phyloP scores from a whole-genome alignment of 2,113 vertebrate genomes.

The Chrysemys picta region DNA sequence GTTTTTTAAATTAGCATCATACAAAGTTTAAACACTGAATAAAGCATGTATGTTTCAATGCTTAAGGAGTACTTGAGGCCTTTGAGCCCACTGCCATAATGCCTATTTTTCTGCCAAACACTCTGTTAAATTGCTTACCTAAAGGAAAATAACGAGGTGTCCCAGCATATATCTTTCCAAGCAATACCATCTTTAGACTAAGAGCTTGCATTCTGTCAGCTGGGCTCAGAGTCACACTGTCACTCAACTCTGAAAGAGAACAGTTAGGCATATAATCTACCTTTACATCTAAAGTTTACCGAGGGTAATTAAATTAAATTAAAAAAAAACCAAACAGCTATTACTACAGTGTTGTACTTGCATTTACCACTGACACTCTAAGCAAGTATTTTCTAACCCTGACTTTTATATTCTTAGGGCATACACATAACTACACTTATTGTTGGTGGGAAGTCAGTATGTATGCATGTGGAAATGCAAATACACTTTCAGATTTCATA shows the following conservation, averaged over 20 bases:
- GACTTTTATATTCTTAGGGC: not conserved
- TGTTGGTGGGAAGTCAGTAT: not conserved
- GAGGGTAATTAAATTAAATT: not conserved
- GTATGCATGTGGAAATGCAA: not conserved
- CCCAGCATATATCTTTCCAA: constrained; percentile 93
- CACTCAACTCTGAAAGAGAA: constrained; percentile 86
- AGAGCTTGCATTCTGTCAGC: constrained; percentile 92
- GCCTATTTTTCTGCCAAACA: not conserved
- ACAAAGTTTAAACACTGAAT: not conserved
- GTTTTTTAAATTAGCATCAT: not conserved
- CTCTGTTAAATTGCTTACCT: constrained; percentile 76
- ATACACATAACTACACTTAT: not conserved
- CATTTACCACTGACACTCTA: not conserved
- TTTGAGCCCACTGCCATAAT: not conserved
- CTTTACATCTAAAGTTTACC: not conserved
- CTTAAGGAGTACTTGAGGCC: not conserved
- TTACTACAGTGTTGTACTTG: not conserved
- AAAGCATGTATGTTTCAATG: not conserved
- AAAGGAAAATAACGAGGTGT: constrained; percentile 97
- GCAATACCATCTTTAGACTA: constrained; percentile 91
- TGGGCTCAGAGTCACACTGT: constrained; percentile 87
- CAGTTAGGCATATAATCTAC: not conserved
- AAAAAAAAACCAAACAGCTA: not conserved
- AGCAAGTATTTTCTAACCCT: not conserved
- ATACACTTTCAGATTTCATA: not conserved